Percentiles rank a stretch among this genome's conserved stretches.
Evolutionary conservation across 2,888 invertebrate species (phyloP).

Genomic region (Adelognathus sp.): DNA sequence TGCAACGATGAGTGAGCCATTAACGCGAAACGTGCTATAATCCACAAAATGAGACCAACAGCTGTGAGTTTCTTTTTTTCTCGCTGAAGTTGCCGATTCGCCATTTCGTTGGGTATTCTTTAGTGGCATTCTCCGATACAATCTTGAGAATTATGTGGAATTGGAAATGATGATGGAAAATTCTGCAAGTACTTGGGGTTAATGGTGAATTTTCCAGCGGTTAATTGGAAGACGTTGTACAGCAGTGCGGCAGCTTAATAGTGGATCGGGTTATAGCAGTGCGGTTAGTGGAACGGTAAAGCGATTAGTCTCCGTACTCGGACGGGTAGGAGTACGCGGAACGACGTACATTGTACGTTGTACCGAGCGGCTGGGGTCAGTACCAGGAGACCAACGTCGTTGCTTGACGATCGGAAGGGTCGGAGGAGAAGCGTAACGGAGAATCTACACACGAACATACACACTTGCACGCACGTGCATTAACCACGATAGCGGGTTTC

Average conservation of each 20-base stretch:
- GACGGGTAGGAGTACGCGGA: slow-evolving; percentile 47
- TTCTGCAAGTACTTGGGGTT: background rate
- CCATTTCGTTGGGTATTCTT: background rate
- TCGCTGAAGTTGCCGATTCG: background rate
- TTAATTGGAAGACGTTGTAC: slow-evolving; percentile 1
- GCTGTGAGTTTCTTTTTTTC: background rate
- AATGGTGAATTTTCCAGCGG: background rate
- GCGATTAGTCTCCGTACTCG: slow-evolving; percentile 56
- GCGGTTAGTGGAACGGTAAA: slow-evolving; percentile 57
- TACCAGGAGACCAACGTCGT: slow-evolving; percentile 39
- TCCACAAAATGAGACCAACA: background rate
- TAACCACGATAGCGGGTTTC: slow-evolving; percentile 40
- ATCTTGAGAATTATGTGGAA: background rate
- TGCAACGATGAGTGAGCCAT: background rate
- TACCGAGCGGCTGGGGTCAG: slow-evolving; percentile 3
- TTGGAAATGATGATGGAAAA: slow-evolving; percentile 16
- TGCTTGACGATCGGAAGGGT: slow-evolving; percentile 23
- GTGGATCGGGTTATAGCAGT: slow-evolving; percentile 47
- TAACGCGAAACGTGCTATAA: background rate
- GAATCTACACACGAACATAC: slow-evolving; percentile 13
- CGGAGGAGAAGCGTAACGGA: slow-evolving; percentile 16
- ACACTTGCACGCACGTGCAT: slow-evolving; percentile 1
- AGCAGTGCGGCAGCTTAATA: slow-evolving; percentile 21
- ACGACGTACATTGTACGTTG: slow-evolving; percentile 44
- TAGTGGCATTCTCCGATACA: background rate